phyloP scores from a whole-genome alignment of 2,113 vertebrate genomes.

The Halichoerus grypus region DNA sequence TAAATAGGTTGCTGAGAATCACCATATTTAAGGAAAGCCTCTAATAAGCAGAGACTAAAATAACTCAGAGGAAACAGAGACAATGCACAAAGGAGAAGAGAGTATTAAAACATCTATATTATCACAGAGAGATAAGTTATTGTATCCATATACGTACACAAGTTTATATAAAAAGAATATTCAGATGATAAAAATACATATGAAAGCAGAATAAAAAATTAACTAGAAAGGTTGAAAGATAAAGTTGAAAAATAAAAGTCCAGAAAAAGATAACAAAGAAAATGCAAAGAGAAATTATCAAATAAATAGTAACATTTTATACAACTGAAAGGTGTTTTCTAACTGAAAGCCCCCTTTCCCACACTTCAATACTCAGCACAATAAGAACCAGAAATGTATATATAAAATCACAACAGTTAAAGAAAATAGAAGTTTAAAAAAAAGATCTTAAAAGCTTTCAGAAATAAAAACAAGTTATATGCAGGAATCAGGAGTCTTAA shows the following conservation, averaged over 20 bases:
- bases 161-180: slow-evolving; percentile 3
- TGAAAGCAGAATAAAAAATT: neutral
- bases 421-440: neutral
- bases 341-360: neutral
- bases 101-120: neutral
- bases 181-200: neutral
- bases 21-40: neutral
- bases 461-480: neutral
- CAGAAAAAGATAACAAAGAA: neutral
- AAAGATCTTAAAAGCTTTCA: neutral
- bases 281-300: slow-evolving; percentile 3
- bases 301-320: neutral
- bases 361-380: neutral
- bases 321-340: neutral
- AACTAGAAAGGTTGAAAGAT: neutral
- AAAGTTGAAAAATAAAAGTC: neutral
- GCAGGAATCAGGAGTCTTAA: neutral
- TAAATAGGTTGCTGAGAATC: neutral
- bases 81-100: neutral
- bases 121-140: neutral
- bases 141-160: neutral
- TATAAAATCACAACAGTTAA: neutral
- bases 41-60: neutral
- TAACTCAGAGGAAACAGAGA: neutral
- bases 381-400: neutral